phyloP scores from a whole-genome alignment of 2,797 vertebrate genomes.

The Anableps anableps region DNA sequence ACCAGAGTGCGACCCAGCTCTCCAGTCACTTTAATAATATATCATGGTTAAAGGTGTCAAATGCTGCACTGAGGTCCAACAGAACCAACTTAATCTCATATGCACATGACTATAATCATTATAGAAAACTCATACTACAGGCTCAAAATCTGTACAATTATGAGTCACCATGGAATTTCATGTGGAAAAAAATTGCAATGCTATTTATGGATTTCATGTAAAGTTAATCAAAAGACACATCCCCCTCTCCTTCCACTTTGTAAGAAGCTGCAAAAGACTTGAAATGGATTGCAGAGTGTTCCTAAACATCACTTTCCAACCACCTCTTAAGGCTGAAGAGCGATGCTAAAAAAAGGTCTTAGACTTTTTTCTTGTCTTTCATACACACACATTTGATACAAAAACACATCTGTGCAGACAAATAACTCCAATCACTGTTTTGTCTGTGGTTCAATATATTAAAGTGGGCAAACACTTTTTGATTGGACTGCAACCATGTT shows the following conservation, averaged over 20 bases:
- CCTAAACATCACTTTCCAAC: slow-evolving; percentile 21
- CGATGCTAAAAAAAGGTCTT: background rate
- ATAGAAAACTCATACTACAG: slow-evolving; percentile 9
- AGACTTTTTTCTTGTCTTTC: background rate
- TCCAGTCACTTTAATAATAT: no score
- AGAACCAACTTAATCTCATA: no score
- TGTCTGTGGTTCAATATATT: background rate
- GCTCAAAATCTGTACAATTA: background rate
- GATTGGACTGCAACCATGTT: background rate
- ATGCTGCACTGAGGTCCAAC: no score
- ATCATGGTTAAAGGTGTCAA: no score
- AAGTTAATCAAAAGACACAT: slow-evolving; percentile 43
- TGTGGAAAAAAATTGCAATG: slow-evolving; percentile 16
- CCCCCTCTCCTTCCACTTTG: background rate
- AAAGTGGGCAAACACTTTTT: background rate
- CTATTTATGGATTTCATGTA: slow-evolving; percentile 42
- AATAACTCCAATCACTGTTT: background rate
- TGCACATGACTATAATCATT: slow-evolving; percentile 12
- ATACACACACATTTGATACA: background rate
- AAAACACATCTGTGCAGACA: background rate
- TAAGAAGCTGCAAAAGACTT: slow-evolving; percentile 24
- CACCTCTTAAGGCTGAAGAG: background rate
- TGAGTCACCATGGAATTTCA: slow-evolving; percentile 13
- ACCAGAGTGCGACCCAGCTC: no score
- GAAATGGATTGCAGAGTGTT: slow-evolving; percentile 9